Base-by-base conservation (phyloP, 1,140 invertebrate genomes). In the Drosophila dunni region DNA sequence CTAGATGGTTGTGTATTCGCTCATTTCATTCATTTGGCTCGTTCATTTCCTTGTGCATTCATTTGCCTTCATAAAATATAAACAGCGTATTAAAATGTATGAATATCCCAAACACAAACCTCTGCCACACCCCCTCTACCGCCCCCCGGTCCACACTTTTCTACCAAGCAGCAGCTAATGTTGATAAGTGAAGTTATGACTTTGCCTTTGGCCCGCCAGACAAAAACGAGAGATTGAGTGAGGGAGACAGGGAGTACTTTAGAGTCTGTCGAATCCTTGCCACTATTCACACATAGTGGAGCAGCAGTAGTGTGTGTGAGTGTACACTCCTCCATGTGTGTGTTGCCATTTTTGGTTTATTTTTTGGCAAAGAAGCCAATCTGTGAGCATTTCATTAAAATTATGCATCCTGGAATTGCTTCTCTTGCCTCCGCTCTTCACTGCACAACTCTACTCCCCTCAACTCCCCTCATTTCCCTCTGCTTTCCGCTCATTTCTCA, bases 121-220 rank as follows among this genome's bases (percentile, higher is more conserved):
- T 65, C 45, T 13, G 24, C 24, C 40, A 46, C 11, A 2, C 42
- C 20, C 11, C 13, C 6, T 7, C 33, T 6, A 38, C 11, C 20
- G 1, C n/a, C 33, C 33, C 4, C 2, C 44, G 10, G 1, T 8
- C 8, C 15, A 11, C 15, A 24, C 53, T 42, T n/a, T 42, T 17
- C 38, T 54, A 42, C 68, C 64, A 45, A 69, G 69, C 68, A 78
- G 80, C 85, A 90, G 84, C 84, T 90, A 89, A 89, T 89, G 84
- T 89, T 89, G 85, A 90, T 89, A 89, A 89, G 85, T 84, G 85
- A 89, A 89, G 84, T 89, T 89, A 90, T 89, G 84, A 90, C 80
- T 89, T 89, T 89, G 84, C 83, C 83, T 70, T 75, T 69, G 64
- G 57, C 60, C 67, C 34, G 64, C 80, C 84, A 89, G 84, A 80